Evolutionary conservation across 2,888 invertebrate species (phyloP), one percentile per base, ranked within the genome.

Genomic region (Tetragnatha montana): DNA sequence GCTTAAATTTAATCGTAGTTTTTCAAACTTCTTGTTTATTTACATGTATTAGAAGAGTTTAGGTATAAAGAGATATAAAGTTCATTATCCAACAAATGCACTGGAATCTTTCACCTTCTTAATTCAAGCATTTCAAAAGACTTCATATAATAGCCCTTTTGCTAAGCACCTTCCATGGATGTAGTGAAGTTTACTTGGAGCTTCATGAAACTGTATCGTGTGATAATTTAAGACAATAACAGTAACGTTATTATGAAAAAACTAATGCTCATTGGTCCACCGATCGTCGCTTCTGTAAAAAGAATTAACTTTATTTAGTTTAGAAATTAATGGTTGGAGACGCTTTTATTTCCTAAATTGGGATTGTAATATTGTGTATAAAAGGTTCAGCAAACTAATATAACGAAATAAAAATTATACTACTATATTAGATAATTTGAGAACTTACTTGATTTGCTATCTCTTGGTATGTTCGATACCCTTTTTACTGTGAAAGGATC

Each of bases 401-500:
- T 35, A 35, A 35, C 35, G 35, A 35, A 35, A 35, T 35, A 35
- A 35, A 35, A 35, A 35, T 35, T n/a, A n/a, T n/a, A n/a, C n/a
- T 35, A 35, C 35, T 35, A 35, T 35, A 35, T 35, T 4, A 35
- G 35, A 35, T 35, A 35, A 1, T 35, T 35, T 8, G 10, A 6
- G 17, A 49, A 84, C 88, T 12, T 80, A 88, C 88, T 50, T 8
- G 88, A 84, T 84, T 88, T 88, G 51, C 69, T 74, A 14, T 88
- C 88, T 51, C 70, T 84, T 19, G 89, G 89, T 35, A 89, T 81
- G 73, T 73, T 89, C 7, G 89, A 88, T 68, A 89, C 85, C 49
- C 89, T 81, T 81, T 89, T 89, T 21, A 89, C 89, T 14, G 89
- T 89, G 35, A 89, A 89, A 14, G 89, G 89, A 81, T 89, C 89